Percentiles rank a stretch among this genome's conserved stretches.
Evolutionary conservation across 2,797 vertebrate genomes (phyloP).

Genomic region (Rhodeus uyekii): DNA sequence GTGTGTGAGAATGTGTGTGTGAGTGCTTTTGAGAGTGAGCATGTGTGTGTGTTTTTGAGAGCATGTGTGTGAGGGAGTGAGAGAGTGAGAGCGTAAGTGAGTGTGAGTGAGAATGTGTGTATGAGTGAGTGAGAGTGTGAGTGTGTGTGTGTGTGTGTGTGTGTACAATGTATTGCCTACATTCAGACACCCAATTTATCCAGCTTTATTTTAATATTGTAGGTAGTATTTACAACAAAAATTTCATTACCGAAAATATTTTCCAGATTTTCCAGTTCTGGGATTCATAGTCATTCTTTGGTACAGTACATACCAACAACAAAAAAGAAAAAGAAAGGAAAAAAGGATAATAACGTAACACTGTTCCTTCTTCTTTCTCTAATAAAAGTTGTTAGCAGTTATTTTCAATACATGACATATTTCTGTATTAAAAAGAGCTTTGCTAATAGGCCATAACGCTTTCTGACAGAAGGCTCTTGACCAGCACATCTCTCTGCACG

Average conservation of each 20-base stretch:
- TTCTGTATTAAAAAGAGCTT: slow-evolving; percentile 25
- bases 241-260: neutral
- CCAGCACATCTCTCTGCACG: neutral
- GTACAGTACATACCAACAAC: slow-evolving; percentile 33
- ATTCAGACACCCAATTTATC: slow-evolving; percentile 8
- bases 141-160: neutral
- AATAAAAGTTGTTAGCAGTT: slow-evolving; percentile 19
- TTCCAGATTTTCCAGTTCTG: slow-evolving; percentile 32
- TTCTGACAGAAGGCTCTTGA: slow-evolving; percentile 17
- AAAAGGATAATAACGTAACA: slow-evolving; percentile 57
- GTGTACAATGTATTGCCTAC: neutral
- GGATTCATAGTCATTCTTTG: slow-evolving; percentile 22
- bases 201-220: neutral
- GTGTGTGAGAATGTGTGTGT: too few species aligned
- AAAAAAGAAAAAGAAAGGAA: slow-evolving; percentile 44
- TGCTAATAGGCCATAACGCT: neutral
- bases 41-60: too few species aligned
- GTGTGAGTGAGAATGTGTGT: too few species aligned
- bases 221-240: slow-evolving; percentile 7
- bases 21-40: too few species aligned
- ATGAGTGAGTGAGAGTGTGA: neutral
- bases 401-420: neutral
- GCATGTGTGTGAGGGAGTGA: too few species aligned
- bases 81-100: too few species aligned
- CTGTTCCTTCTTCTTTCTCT: slow-evolving; percentile 50